Evolutionary conservation across 2,797 vertebrate species (phyloP).

Genomic region (Sternotherus odoratus): DNA sequence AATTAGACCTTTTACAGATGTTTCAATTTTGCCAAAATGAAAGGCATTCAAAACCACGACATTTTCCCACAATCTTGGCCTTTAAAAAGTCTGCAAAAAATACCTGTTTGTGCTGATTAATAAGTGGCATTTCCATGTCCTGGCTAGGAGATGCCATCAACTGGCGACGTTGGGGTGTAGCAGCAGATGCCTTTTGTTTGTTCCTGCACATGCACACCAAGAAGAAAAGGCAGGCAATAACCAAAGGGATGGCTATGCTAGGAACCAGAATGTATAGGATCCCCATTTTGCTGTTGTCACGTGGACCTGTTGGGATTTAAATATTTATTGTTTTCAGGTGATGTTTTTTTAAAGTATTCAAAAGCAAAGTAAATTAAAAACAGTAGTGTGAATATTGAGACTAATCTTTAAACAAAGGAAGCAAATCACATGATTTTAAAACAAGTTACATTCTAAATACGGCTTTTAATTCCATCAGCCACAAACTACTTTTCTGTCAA

Average conservation of each 20-base stretch:
- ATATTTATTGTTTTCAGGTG: not conserved
- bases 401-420: not conserved
- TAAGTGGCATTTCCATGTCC: conserved; percentile 94
- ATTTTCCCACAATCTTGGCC: accelerated
- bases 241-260: conserved; percentile 92
- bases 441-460: not conserved
- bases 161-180: conserved; percentile 88
- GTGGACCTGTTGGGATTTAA: conserved; percentile 83
- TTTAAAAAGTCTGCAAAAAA: not conserved
- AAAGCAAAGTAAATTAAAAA: not conserved
- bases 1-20: accelerated
- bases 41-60: accelerated
- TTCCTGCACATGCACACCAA: conserved; percentile 96
- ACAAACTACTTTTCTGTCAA: not conserved
- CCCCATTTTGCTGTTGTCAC: conserved; percentile 91
- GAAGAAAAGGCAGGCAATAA: conserved; percentile 97
- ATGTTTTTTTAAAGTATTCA: not conserved
- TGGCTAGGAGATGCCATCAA: conserved; percentile 90
- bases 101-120: conserved; percentile 95
- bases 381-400: not conserved
- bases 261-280: conserved; percentile 96
- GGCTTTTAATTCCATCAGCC: not conserved
- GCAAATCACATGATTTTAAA: not conserved
- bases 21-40: accelerated
- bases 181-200: conserved; percentile 90